Evolutionary conservation across 2,888 invertebrate species (phyloP), one percentile per base, ranked within the genome.

Genomic region (Lasioglossum calceatum): DNA sequence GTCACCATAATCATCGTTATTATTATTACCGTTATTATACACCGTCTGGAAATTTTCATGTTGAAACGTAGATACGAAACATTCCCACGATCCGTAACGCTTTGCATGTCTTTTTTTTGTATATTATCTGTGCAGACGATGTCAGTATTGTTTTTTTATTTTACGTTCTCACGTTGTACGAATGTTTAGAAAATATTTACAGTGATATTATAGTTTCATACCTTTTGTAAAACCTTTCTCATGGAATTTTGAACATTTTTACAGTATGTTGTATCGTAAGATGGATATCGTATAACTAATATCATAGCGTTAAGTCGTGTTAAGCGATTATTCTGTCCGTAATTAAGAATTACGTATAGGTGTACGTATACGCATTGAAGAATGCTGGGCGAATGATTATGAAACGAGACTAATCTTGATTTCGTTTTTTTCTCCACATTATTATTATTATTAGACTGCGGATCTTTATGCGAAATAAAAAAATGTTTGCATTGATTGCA

Each of bases 121-220:
- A 85, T 90, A 88, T 85, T 89, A 86, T 91, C 91, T 88, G 87
- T 92, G 90, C 88, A 91, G 89, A 91, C 92, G 92, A 87, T 92
- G 90, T 90, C 94, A 94, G 94, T 94, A 94, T 94, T 94, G 92
- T 90, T 85, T 79, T 88, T 84, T 88, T 27, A 27, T 79, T 88
- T 84, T 88, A 76, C 58, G 70, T 76, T 79, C 73, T 77, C 76
- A 70, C 84, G 84, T 86, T 88, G 87, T 82, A 42, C 39, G 39
- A 74, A 87, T 50, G 61, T 82, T 75, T 81, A 87, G 82, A 54
- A 54, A 78, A 74, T 88, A 83, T 74, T 87, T 79, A 76, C 76
- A 78, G 67, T 67, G 77, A 82, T 76, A 75, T 67, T 50, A 58
- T 44, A 70, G 77, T 81, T 78, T 82, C 72, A 44, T 58, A 77